Percentiles rank a stretch among this genome's conserved stretches.
These are phyloP conservation scores for Papilio xuthus DNA, from an alignment of 1,140 invertebrate species.

Conservation along the genomic window DNA sequence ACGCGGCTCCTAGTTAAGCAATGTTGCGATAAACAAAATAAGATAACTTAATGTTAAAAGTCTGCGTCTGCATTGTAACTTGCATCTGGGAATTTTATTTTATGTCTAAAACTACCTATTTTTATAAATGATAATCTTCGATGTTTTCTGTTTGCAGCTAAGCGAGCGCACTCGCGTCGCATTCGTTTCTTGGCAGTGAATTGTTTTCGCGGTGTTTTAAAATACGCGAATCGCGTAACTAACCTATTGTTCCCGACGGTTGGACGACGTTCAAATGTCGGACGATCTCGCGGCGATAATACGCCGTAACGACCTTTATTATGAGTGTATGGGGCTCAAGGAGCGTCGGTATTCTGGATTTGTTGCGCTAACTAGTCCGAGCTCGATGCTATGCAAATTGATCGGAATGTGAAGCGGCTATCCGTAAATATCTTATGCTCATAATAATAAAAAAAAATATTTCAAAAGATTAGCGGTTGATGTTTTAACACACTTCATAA, in stretches of 20 bases:
- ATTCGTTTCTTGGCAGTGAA: conserved; percentile 35
- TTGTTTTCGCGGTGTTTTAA: conserved; percentile 25
- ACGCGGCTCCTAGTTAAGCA: no score
- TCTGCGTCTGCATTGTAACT: neutral
- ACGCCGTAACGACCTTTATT: conserved; percentile 28
- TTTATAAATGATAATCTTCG: neutral
- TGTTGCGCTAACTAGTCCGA: conserved; percentile 2
- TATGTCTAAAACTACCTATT: neutral
- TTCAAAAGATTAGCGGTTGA: neutral
- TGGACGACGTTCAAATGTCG: conserved; percentile 32
- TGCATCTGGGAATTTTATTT: neutral
- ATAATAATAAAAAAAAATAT: neutral
- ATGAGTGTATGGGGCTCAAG: conserved; percentile 37
- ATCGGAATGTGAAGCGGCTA: neutral
- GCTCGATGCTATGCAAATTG: neutral
- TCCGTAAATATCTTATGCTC: neutral
- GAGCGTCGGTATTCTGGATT: conserved; percentile 33
- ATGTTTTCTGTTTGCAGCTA: neutral
- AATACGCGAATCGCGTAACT: conserved; percentile 19
- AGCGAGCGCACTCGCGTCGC: neutral
- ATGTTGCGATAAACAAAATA: neutral
- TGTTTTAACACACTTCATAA: conserved; percentile 8
- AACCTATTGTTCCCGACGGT: conserved; percentile 24
- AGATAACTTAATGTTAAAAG: neutral
- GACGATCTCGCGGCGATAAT: conserved; percentile 4